phyloP scores from a whole-genome alignment of 2,113 vertebrate species.

The Echinops telfairi region DNA sequence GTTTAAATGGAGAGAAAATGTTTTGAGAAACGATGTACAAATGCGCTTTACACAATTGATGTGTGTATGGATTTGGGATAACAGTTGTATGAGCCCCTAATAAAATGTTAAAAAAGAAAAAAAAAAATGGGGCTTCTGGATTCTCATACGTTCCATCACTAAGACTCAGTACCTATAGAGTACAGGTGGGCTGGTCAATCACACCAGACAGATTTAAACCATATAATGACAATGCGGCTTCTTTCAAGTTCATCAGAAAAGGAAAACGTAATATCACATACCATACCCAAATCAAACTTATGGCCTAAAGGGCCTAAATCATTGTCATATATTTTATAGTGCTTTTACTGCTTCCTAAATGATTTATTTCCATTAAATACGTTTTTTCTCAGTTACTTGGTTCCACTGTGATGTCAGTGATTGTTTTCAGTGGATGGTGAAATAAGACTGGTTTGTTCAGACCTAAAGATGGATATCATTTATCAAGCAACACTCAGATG shows the following conservation, averaged over 20 bases:
- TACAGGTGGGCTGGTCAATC: rapidly evolving
- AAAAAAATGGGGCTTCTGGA: background rate
- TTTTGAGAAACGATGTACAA: no score
- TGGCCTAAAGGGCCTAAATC: background rate
- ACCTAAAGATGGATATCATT: background rate
- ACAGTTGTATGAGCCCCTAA: no score
- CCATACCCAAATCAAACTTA: no score
- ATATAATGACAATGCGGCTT: background rate
- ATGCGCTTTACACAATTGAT: no score
- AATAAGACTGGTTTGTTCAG: background rate
- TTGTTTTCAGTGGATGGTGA: background rate
- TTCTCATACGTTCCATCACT: background rate
- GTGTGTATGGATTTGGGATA: no score
- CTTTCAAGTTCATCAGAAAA: background rate
- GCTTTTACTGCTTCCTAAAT: background rate
- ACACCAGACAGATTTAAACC: background rate
- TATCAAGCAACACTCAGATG: background rate
- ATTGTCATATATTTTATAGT: background rate
- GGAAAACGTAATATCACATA: background rate
- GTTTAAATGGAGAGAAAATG: no score
- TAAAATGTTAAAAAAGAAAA: no score
- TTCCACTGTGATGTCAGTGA: background rate
- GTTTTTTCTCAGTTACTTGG: background rate
- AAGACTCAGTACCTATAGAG: background rate
- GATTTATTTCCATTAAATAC: background rate